Conservation (phyloP, 1,140 invertebrate genomes). For the Cotesia vestalis region DNA sequence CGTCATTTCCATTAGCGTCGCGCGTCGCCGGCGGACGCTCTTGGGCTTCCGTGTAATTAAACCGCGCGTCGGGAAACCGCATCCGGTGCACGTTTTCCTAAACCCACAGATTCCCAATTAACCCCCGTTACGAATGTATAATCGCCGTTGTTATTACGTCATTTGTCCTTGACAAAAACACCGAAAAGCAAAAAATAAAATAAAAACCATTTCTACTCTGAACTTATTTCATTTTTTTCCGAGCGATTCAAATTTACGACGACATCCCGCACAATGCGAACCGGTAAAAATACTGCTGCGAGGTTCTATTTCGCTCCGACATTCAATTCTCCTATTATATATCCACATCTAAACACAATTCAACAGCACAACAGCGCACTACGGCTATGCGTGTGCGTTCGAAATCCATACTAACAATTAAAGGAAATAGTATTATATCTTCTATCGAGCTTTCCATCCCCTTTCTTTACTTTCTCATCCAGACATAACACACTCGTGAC, state of each 20-base stretch:
- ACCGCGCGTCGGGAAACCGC: slow-evolving; percentile 26
- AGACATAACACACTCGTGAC: not conserved
- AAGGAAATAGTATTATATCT: slow-evolving; percentile 15
- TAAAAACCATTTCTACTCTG: too few species aligned
- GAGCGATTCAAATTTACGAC: too few species aligned
- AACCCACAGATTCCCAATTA: slow-evolving; percentile 27
- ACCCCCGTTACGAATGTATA: slow-evolving; percentile 21
- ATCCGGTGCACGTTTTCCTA: slow-evolving; percentile 26
- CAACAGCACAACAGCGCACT: not conserved
- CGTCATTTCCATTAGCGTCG: slow-evolving; percentile 29
- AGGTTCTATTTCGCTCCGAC: too few species aligned
- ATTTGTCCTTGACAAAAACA: not conserved
- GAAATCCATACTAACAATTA: slow-evolving; percentile 25
- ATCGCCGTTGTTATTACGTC: slow-evolving; percentile 24
- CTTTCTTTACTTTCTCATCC: not conserved
- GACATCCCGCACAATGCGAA: too few species aligned
- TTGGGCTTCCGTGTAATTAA: slow-evolving; percentile 28
- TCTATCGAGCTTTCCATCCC: not conserved
- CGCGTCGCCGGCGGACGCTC: slow-evolving; percentile 23
- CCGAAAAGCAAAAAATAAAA: not conserved
- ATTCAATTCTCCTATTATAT: too few species aligned
- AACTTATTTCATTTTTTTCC: too few species aligned
- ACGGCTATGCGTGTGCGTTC: not conserved
- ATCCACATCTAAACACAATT: not conserved
- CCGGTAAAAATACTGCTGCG: too few species aligned